Conservation (phyloP, 2,888 invertebrate species). For the Meteorus colon region DNA sequence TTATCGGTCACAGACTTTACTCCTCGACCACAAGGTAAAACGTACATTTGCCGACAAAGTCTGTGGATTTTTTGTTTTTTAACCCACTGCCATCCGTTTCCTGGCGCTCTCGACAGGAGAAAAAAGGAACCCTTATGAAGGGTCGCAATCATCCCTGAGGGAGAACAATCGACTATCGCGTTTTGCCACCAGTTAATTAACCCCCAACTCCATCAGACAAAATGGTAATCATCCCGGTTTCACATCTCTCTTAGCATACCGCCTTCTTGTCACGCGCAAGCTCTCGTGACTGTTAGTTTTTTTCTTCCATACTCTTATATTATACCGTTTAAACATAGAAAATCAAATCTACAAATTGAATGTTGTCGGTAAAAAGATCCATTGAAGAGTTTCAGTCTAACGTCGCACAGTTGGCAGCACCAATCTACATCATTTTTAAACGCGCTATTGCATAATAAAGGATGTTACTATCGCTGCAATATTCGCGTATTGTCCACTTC, state of each 20-base stretch:
- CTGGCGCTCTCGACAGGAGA: background rate
- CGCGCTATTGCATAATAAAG: no score
- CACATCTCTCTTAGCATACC: background rate
- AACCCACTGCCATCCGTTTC: background rate
- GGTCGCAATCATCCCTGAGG: slow-evolving; percentile 4
- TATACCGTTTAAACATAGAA: background rate
- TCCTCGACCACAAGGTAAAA: slow-evolving; percentile 3
- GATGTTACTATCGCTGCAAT: no score
- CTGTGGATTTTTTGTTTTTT: background rate
- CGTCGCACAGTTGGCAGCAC: slow-evolving; percentile 6
- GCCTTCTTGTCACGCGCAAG: slow-evolving; percentile 25
- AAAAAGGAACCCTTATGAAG: slow-evolving; percentile 1
- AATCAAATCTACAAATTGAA: background rate
- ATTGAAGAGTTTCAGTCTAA: background rate
- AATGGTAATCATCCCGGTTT: slow-evolving; percentile 22
- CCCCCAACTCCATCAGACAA: slow-evolving; percentile 21
- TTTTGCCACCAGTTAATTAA: slow-evolving; percentile 32
- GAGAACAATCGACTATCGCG: background rate
- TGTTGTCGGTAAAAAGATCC: slow-evolving; percentile 4
- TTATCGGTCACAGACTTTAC: slow-evolving; percentile 13
- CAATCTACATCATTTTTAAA: background rate
- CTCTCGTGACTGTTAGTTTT: slow-evolving; percentile 4
- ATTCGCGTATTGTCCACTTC: no score
- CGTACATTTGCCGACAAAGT: slow-evolving; percentile 8
- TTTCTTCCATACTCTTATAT: background rate